phyloP scores from a whole-genome alignment of 2,888 invertebrate species.

The Aelia acuminata region DNA sequence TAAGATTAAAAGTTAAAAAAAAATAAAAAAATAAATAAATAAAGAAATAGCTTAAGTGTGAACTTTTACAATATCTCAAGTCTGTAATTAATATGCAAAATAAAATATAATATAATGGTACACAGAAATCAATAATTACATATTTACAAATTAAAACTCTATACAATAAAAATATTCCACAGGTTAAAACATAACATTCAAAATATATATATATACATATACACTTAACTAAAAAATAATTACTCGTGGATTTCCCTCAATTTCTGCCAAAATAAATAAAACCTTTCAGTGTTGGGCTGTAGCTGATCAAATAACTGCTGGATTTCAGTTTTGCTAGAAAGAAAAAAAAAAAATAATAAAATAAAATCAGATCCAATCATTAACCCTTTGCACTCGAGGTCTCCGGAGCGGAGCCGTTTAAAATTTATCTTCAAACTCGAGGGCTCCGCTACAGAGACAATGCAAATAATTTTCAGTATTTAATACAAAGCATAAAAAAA shows the following conservation, averaged over 20 bases:
- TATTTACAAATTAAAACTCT: slow-evolving; percentile 28
- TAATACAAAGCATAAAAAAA: no score
- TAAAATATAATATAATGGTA: not conserved
- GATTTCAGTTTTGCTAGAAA: not conserved
- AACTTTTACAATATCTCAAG: not conserved
- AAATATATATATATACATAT: not conserved
- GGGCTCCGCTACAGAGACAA: no score
- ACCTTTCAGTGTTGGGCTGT: slow-evolving; percentile 8
- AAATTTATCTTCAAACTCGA: no score
- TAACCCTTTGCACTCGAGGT: no score
- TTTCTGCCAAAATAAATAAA: slow-evolving; percentile 34
- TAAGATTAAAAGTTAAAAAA: no score
- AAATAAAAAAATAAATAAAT: no score
- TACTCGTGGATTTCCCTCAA: not conserved
- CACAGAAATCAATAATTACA: not conserved
- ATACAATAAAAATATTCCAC: slow-evolving; percentile 28
- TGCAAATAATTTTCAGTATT: no score
- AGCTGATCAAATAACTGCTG: slow-evolving; percentile 34
- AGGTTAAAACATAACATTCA: slow-evolving; percentile 35
- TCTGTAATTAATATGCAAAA: not conserved
- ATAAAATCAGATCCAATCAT: not conserved
- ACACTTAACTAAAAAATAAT: not conserved
- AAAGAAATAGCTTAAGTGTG: not conserved
- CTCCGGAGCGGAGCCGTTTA: no score
- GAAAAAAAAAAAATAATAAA: not conserved